Evolutionary conservation across 2,888 invertebrate species (phyloP), one percentile per base, ranked within the genome.

Genomic region (Drosophila gaucha): DNA sequence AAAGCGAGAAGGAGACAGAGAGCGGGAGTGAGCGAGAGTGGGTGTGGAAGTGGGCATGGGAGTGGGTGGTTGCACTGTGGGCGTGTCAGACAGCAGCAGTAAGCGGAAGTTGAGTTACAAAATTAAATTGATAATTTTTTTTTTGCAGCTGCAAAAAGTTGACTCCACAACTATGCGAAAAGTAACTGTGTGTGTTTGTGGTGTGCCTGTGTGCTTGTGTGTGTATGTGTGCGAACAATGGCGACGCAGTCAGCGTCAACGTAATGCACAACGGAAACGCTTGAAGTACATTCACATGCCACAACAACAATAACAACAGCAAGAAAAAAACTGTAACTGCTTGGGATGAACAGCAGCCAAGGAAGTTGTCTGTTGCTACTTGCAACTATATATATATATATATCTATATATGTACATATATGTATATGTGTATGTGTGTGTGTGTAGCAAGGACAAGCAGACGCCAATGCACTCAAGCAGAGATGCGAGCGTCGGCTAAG

Each of bases 251-350:
- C 65, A 59, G 69, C 85, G 75, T 64, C 74, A 62, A 39, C 78
- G 83, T 86, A 86, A 83, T 86, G 80, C 83, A 76, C 78, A 79
- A 87, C 88, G 89, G 88, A 88, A 88, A 79, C 76, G 86, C 82
- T 89, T 77, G 75, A 82, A 89, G 88, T 88, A 88, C 86, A 89
- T 89, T 88, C 88, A 88, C 88, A 88, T 89, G 74, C 73, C 76
- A 69, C 62, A 60, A 66, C 65, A 67, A 67, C 70, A 78, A 16
- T 26, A 28, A 22, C 38, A 18, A 26, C 26, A 12, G 12, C 28
- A 46, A 31, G 18, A 67, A 67, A 62, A 59, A 52, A n/a, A n/a
- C n/a, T n/a, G 49, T 28, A 54, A 64, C 63, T 60, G 36, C 73
- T 55, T 51, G 65, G 66, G 43, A 76, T 76, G 80, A 71, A 75